Conservation (phyloP, 2,888 invertebrate species). For the Adelognathus sp. region DNA sequence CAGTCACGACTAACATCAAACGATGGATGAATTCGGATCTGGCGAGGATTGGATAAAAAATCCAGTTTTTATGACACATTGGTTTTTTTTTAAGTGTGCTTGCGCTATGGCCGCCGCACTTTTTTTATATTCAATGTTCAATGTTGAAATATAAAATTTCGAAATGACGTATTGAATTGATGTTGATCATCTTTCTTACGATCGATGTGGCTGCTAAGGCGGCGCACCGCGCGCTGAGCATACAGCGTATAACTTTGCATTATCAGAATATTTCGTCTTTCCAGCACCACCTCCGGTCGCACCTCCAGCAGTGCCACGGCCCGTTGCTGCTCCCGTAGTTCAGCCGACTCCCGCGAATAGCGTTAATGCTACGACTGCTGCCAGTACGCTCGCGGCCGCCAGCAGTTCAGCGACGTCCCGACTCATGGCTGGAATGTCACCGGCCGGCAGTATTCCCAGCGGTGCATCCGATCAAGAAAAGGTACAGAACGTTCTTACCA, state of each 20-base stretch:
- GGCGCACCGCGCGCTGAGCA: no score
- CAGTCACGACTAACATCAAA: no score
- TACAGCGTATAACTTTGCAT: no score
- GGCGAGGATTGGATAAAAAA: no score
- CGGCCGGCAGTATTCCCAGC: slow-evolving; percentile 84
- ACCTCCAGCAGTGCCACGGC: slow-evolving; percentile 73
- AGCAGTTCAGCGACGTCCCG: slow-evolving; percentile 82
- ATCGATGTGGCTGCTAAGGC: not conserved
- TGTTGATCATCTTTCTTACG: no score
- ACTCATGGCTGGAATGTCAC: slow-evolving; percentile 84
- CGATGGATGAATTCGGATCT: no score
- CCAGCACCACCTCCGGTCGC: slow-evolving; percentile 69
- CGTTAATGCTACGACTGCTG: slow-evolving; percentile 62
- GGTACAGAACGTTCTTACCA: slow-evolving; percentile 80
- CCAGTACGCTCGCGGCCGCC: slow-evolving; percentile 76
- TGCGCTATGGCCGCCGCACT: no score
- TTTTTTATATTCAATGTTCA: not conserved
- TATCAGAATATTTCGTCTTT: no score
- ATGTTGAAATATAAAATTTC: no score
- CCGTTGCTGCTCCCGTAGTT: slow-evolving; percentile 74
- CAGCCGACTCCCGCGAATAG: slow-evolving; percentile 68
- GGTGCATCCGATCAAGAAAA: slow-evolving; percentile 97
- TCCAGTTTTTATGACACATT: no score
- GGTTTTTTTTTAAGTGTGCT: no score
- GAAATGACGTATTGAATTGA: no score